Evolutionary conservation across 2,888 invertebrate species (phyloP).

Genomic region (Drosophila siamana): DNA sequence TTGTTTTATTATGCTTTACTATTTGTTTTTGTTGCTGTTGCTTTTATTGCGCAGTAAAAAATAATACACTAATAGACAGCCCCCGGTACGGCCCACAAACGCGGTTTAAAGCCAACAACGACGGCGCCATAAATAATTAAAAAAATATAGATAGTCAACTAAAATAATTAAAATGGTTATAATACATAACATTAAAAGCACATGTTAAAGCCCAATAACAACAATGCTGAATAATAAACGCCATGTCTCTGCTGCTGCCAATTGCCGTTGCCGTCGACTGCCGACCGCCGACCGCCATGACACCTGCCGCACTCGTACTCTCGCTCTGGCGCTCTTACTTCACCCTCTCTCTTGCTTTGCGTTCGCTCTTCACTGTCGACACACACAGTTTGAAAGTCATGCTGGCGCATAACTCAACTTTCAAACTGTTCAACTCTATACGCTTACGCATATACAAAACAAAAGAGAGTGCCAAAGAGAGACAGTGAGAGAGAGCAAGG

Average conservation of each 20-base stretch:
- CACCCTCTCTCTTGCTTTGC: neutral
- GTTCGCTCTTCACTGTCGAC: slow-evolving; percentile 19
- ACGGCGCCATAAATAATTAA: slow-evolving; percentile 61
- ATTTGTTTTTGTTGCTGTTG: slow-evolving; percentile 59
- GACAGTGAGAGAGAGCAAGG: slow-evolving; percentile 9
- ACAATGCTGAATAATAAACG: slow-evolving; percentile 31
- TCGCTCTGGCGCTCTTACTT: slow-evolving; percentile 4
- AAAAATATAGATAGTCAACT: slow-evolving; percentile 36
- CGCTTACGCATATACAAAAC: slow-evolving; percentile 7
- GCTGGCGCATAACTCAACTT: slow-evolving; percentile 11
- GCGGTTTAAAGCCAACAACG: slow-evolving; percentile 33
- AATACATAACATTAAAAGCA: slow-evolving; percentile 40
- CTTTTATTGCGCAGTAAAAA: slow-evolving; percentile 73
- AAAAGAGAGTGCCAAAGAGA: neutral
- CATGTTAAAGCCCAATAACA: slow-evolving; percentile 30
- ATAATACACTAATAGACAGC: slow-evolving; percentile 52
- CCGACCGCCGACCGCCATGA: slow-evolving; percentile 27
- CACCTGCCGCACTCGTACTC: slow-evolving; percentile 38
- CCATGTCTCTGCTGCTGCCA: slow-evolving; percentile 1
- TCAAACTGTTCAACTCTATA: slow-evolving; percentile 39
- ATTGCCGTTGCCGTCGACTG: slow-evolving; percentile 13
- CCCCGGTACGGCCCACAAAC: slow-evolving; percentile 18
- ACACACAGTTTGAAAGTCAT: slow-evolving; percentile 21
- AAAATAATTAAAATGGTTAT: slow-evolving; percentile 58
- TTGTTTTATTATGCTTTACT: slow-evolving; percentile 75